These are phyloP conservation scores for Hucho hucho DNA, from an alignment of 2,113 vertebrate genomes.

Conservation along the genomic window DNA sequence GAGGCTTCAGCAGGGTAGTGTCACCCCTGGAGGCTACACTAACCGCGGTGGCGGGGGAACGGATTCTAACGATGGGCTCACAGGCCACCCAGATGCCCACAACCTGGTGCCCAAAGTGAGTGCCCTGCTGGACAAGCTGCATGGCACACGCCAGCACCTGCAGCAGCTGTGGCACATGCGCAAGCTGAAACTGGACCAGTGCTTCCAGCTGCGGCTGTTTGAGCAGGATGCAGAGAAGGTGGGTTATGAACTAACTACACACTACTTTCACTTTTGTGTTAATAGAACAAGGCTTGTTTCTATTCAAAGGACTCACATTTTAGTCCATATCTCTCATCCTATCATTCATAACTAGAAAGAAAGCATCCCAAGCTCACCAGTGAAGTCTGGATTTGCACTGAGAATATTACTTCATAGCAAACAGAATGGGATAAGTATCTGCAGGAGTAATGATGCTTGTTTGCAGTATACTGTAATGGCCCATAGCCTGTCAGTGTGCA, in stretches of 20 bases:
- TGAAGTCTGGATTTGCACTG: too few species aligned
- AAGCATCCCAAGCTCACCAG: too few species aligned
- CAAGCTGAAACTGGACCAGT: conserved; percentile 97
- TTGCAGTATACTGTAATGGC: too few species aligned
- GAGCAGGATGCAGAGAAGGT: conserved; percentile 99
- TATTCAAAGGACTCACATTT: neutral
- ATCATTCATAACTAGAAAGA: too few species aligned
- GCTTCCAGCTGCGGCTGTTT: conserved; percentile 96
- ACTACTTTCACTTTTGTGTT: neutral
- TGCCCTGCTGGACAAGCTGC: conserved; percentile 90
- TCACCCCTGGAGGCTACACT: conserved; percentile 78
- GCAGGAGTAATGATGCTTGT: too few species aligned
- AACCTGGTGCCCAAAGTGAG: conserved; percentile 90
- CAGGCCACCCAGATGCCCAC: conserved; percentile 87
- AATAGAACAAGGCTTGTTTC: neutral
- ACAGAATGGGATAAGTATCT: too few species aligned
- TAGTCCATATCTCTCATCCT: too few species aligned
- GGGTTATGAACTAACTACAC: neutral
- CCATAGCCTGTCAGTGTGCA: too few species aligned
- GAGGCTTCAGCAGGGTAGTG: conserved; percentile 83
- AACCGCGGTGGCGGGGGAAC: conserved; percentile 56
- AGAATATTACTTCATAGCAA: too few species aligned
- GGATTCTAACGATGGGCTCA: conserved; percentile 71
- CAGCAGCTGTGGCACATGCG: conserved; percentile 98
- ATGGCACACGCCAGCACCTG: conserved; percentile 91